Percentiles rank a stretch among this genome's conserved stretches.
phyloP scores from a whole-genome alignment of 2,888 invertebrate genomes.

The Caenorhabditis imperialis region DNA sequence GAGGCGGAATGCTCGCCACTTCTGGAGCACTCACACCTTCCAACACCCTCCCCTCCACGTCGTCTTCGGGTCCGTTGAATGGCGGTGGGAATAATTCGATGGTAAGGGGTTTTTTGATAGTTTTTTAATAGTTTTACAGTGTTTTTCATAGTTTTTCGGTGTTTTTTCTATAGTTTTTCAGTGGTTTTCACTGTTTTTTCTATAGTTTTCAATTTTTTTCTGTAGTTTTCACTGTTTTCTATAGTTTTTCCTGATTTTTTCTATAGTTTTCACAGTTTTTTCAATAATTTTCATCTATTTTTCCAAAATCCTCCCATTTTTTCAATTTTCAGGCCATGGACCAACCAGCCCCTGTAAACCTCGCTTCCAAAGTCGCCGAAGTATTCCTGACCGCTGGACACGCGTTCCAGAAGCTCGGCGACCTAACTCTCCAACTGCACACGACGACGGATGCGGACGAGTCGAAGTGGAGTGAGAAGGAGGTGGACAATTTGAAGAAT shows the following conservation, averaged over 20 bases:
- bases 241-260: too few relatives aligned
- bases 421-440: constrained; percentile 71
- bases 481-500: constrained; percentile 68
- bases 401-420: constrained; percentile 75
- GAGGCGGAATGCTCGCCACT: not conserved
- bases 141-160: too few relatives aligned
- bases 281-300: too few relatives aligned
- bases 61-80: constrained; percentile 6
- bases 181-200: too few relatives aligned
- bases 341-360: constrained; percentile 59
- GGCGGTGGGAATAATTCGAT: constrained; percentile 4
- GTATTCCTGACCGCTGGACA: constrained; percentile 75
- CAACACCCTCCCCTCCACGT: not conserved
- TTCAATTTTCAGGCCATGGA: too few relatives aligned
- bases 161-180: too few relatives aligned
- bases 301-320: too few relatives aligned
- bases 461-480: constrained; percentile 72
- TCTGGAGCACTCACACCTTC: not conserved
- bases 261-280: too few relatives aligned
- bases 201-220: too few relatives aligned
- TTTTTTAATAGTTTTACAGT: too few relatives aligned
- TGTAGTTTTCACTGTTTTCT: too few relatives aligned
- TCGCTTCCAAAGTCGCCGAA: constrained; percentile 70
- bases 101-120: too few relatives aligned
- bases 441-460: constrained; percentile 60